phyloP scores from a whole-genome alignment of 1,140 invertebrate species.

The Anastatus disparis region DNA sequence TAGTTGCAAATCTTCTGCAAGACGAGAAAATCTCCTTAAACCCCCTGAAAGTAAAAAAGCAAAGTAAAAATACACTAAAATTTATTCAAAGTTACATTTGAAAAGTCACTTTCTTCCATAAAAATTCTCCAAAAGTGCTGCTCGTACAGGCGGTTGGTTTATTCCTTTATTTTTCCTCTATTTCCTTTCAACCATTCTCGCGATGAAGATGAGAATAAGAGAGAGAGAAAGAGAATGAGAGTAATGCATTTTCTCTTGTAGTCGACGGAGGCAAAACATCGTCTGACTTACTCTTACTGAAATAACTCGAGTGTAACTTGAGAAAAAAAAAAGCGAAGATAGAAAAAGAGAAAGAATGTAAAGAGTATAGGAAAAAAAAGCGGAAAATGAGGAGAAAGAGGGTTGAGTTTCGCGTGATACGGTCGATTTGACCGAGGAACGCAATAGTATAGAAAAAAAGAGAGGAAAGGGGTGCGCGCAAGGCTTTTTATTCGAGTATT shows the following conservation, averaged over 20 bases:
- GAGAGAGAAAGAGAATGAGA: neutral
- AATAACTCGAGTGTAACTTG: slow-evolving; percentile 30
- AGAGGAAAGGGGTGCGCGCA: too few species aligned
- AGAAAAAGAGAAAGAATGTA: neutral
- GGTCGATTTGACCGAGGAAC: slow-evolving; percentile 24
- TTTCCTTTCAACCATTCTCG: neutral
- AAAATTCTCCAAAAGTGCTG: slow-evolving; percentile 2
- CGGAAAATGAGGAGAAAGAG: neutral
- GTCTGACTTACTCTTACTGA: slow-evolving; percentile 9
- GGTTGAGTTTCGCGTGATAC: slow-evolving; percentile 18
- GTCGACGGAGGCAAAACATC: slow-evolving; percentile 24
- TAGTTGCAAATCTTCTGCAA: too few species aligned
- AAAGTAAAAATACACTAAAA: too few species aligned
- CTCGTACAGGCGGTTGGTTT: too few species aligned
- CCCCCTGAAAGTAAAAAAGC: too few species aligned
- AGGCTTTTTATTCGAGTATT: slow-evolving; percentile 18
- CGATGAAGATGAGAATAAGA: neutral
- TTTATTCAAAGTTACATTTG: neutral
- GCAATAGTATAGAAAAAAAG: too few species aligned
- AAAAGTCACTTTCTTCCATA: neutral
- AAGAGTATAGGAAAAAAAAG: neutral
- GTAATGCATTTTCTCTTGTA: neutral
- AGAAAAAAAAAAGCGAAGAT: neutral
- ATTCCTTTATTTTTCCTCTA: neutral
- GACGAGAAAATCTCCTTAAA: too few species aligned